Conservation (phyloP, 2,113 vertebrate genomes). For the Dolichotis patagonum region DNA sequence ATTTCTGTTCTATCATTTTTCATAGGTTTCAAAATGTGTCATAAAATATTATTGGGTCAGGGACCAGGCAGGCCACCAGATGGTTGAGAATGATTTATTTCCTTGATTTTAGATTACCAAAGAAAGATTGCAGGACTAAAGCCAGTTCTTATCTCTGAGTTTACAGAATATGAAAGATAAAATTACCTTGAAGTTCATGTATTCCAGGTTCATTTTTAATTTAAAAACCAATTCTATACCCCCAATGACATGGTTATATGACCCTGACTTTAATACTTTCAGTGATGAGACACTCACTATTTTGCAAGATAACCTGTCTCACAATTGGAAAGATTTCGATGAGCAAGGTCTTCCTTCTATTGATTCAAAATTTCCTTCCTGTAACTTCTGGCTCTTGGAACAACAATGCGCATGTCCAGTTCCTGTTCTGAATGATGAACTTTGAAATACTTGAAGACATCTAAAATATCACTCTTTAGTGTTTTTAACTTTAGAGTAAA, state of each 20-base stretch:
- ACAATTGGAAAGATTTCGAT: slow-evolving; percentile 69
- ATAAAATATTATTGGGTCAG: slow-evolving; percentile 78
- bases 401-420: slow-evolving; percentile 39
- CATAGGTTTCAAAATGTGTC: slow-evolving; percentile 70
- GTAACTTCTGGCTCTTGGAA: slow-evolving; percentile 56
- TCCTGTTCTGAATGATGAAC: slow-evolving; percentile 57
- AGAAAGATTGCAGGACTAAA: slow-evolving; percentile 63
- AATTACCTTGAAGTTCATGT: slow-evolving; percentile 68
- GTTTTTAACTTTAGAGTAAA: slow-evolving; percentile 7
- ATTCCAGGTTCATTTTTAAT: slow-evolving; percentile 58
- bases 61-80: slow-evolving; percentile 72
- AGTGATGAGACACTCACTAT: slow-evolving; percentile 55
- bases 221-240: slow-evolving; percentile 58
- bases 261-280: slow-evolving; percentile 74
- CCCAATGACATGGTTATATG: slow-evolving; percentile 43
- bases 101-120: slow-evolving; percentile 64
- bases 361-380: slow-evolving; percentile 74
- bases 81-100: slow-evolving; percentile 77
- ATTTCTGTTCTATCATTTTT: slow-evolving; percentile 77
- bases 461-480: slow-evolving; percentile 38
- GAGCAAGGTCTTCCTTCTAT: slow-evolving; percentile 74
- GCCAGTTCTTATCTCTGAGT: slow-evolving; percentile 66
- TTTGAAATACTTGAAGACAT: slow-evolving; percentile 56
- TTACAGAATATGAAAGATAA: slow-evolving; percentile 70
- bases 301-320: slow-evolving; percentile 56